A percentile compares a stretch with the other conserved stretches of the same genome.
Evolutionary conservation across 2,797 vertebrate species (phyloP).

Genomic region (Brachymystax lenok): DNA sequence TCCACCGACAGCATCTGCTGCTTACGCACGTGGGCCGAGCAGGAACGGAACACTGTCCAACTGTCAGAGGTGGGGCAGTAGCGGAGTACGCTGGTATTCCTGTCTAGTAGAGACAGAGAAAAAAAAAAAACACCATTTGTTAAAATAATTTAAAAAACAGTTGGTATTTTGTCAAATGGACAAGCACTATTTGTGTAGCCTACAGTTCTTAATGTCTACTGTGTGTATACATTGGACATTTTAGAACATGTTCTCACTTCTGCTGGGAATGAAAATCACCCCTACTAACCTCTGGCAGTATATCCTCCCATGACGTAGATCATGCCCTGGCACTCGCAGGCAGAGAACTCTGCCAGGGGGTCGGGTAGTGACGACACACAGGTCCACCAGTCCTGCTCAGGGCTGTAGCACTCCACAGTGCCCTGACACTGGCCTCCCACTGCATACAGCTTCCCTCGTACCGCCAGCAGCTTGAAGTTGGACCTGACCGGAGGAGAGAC

Average conservation of each 20-base stretch:
- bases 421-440: slow-evolving; percentile 91
- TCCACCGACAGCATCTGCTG: slow-evolving; percentile 98
- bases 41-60: slow-evolving; percentile 86
- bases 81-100: slow-evolving; percentile 88
- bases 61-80: slow-evolving; percentile 87
- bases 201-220: neutral
- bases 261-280: neutral
- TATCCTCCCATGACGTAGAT: slow-evolving; percentile 97
- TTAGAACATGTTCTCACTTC: neutral
- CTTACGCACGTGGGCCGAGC: slow-evolving; percentile 88
- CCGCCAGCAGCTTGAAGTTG: slow-evolving; percentile 94
- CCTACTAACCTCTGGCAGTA: slow-evolving; percentile 84
- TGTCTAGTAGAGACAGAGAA: slow-evolving; percentile 72
- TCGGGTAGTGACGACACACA: slow-evolving; percentile 90
- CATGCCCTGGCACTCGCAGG: slow-evolving; percentile 91
- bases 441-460: slow-evolving; percentile 88
- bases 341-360: slow-evolving; percentile 92
- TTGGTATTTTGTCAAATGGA: no score
- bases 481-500: slow-evolving; percentile 73
- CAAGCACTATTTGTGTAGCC: neutral
- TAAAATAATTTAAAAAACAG: neutral
- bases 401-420: slow-evolving; percentile 92
- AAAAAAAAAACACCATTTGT: neutral
- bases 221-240: neutral
- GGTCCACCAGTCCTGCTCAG: slow-evolving; percentile 93